A percentile compares a stretch with the other conserved stretches of the same genome.
Conservation (phyloP, 1,140 invertebrate genomes). For the Nixonia krombeini region DNA sequence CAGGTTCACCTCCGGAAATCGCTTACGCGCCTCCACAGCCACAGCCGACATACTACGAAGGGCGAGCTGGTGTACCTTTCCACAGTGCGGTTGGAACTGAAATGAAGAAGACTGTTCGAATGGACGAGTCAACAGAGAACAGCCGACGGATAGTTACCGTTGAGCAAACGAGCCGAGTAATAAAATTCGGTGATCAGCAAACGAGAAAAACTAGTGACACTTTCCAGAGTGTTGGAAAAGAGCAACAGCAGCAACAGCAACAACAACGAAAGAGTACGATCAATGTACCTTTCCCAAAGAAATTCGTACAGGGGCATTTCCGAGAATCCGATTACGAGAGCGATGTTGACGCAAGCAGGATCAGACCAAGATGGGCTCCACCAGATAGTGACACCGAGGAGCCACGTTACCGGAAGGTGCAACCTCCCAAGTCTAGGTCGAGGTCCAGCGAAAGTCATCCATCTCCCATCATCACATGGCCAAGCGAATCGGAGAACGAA, state of each 20-base stretch:
- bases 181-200: conserved; percentile 75
- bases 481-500: conserved; percentile 65
- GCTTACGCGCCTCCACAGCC: conserved; percentile 73
- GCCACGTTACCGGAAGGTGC: conserved; percentile 75
- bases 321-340: conserved; percentile 82
- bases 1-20: conserved; percentile 75
- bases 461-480: conserved; percentile 43
- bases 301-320: conserved; percentile 79
- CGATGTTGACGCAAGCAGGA: conserved; percentile 75
- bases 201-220: conserved; percentile 27
- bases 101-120: conserved; percentile 77
- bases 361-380: conserved; percentile 76
- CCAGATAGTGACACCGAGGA: conserved; percentile 74
- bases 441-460: conserved; percentile 52
- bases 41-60: conserved; percentile 71
- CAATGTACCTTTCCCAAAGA: conserved; percentile 75
- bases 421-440: conserved; percentile 65
- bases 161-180: conserved; percentile 78
- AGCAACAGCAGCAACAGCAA: conserved; percentile 20
- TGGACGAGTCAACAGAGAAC: conserved; percentile 79
- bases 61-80: conserved; percentile 70
- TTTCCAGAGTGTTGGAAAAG: conserved; percentile 31
- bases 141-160: conserved; percentile 77
- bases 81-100: conserved; percentile 76
- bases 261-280: conserved; percentile 63